Base-by-base conservation (phyloP, 2,888 invertebrate species). In the Ormyrus thymus region DNA sequence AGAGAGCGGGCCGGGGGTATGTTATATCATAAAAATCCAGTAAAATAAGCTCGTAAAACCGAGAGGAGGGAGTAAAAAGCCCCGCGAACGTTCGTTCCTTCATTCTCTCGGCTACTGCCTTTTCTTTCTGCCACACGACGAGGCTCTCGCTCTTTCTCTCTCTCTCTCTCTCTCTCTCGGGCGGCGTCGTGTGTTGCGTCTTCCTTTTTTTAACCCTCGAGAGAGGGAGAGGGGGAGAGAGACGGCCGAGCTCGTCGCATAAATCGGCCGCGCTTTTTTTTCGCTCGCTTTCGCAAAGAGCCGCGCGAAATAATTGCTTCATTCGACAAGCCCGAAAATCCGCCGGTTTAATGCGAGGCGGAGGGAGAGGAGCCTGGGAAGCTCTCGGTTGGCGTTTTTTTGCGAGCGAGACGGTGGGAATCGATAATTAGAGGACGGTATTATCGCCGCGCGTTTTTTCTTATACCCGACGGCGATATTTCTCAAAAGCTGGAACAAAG, bases 21-120 rank as follows among this genome's bases (percentile, higher is more conserved):
- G 89, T 88, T 88, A 88, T 89, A 87, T 89, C 89, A 89, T 89
- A 89, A 89, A 89, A 89, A 89, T 89, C 87, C 88, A 86, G 89
- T 89, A 89, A 89, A 89, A 89, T 89, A 88, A 88, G 87, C 87
- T 89, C 89, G 89, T 89, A 89, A 89, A 89, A 84, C 29, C 83
- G 85, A 81, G 81, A 79, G 82, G 82, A 80, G 82, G 81, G 82
- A 79, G 62, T 56, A 66, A 71, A 68, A 69, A 73, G 55, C 72
- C 53, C 46, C 62, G 62, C 50, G 56, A 56, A 8, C 46, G 45
- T 13, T 58, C 45, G 45, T 69, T 45, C 50, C 11, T 45, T 45
- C 50, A 8, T 46, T 64, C 72, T 53, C 70, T 46, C 11, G 6
- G 62, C 62, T 46, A n/a, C n/a, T 29, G 29, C 29, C 29, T 29